Conservation (phyloP, 2,113 vertebrate species). For the Cathartes aura region DNA sequence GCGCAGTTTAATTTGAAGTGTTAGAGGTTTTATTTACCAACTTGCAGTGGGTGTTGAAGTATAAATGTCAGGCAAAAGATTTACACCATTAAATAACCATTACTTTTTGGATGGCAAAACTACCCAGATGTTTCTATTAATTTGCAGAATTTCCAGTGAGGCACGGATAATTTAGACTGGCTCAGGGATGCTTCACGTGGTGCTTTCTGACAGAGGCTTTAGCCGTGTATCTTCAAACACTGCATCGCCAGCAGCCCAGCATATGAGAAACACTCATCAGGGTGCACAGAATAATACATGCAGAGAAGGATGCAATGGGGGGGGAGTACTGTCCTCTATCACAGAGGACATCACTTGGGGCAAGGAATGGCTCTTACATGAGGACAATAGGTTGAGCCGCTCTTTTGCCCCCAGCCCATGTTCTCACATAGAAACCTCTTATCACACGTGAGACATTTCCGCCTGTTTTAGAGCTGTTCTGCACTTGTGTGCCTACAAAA, state of each 20-base stretch:
- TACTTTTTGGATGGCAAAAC: background rate
- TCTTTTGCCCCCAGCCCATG: background rate
- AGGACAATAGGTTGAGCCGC: background rate
- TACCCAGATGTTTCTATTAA: background rate
- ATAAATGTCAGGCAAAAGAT: background rate
- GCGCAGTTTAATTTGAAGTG: background rate
- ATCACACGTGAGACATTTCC: accelerated
- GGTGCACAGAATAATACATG: background rate
- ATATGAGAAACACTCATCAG: background rate
- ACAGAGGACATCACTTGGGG: background rate
- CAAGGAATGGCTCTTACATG: background rate
- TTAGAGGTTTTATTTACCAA: background rate
- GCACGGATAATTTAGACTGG: background rate
- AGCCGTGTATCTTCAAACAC: background rate
- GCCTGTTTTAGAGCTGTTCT: background rate
- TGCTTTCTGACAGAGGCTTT: background rate
- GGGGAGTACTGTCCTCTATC: background rate
- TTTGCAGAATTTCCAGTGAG: background rate
- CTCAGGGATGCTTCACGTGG: background rate
- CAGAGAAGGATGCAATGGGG: background rate
- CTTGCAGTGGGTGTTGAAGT: background rate
- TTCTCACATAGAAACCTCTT: background rate
- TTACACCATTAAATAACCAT: background rate
- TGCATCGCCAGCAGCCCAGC: background rate
- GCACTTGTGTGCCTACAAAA: background rate